Evolutionary conservation across 2,888 invertebrate genomes (phyloP).

Genomic region (Drosophila nr. fundita): DNA sequence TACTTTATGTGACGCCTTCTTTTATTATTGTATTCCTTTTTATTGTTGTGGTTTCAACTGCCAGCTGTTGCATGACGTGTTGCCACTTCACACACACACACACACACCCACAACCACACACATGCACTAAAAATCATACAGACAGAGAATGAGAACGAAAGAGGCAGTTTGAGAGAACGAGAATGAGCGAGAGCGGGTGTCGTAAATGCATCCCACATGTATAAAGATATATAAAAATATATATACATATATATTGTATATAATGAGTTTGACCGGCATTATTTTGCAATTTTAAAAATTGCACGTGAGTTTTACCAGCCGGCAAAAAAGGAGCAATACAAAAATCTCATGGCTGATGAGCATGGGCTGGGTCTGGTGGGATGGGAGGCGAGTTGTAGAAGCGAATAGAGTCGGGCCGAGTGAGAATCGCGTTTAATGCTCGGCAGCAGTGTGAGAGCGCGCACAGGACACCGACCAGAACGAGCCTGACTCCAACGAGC

Average conservation of each 20-base stretch:
- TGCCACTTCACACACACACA: slow-evolving; percentile 23
- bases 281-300: slow-evolving; percentile 75
- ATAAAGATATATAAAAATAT: slow-evolving; percentile 2
- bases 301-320: slow-evolving; percentile 70
- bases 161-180: not conserved
- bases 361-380: too few relatives aligned
- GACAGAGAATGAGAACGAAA: slow-evolving; percentile 2
- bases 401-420: slow-evolving; percentile 26
- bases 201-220: slow-evolving; percentile 24
- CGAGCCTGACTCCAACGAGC: slow-evolving; percentile 8
- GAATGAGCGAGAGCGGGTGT: slow-evolving; percentile 1
- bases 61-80: slow-evolving; percentile 64
- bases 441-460: slow-evolving; percentile 43
- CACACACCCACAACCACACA: not conserved
- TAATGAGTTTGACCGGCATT: slow-evolving; percentile 80
- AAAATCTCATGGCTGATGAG: slow-evolving; percentile 24
- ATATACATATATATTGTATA: slow-evolving; percentile 15
- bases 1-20: not conserved
- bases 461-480: slow-evolving; percentile 49
- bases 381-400: not conserved
- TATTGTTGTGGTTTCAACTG: slow-evolving; percentile 25
- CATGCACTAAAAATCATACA: not conserved
- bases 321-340: slow-evolving; percentile 50
- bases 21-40: slow-evolving; percentile 17
- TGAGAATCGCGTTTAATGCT: slow-evolving; percentile 32